A percentile compares a stretch with the other conserved stretches of the same genome.
phyloP scores from a whole-genome alignment of 2,888 invertebrate species.

The Ichneumoninae sp. region DNA sequence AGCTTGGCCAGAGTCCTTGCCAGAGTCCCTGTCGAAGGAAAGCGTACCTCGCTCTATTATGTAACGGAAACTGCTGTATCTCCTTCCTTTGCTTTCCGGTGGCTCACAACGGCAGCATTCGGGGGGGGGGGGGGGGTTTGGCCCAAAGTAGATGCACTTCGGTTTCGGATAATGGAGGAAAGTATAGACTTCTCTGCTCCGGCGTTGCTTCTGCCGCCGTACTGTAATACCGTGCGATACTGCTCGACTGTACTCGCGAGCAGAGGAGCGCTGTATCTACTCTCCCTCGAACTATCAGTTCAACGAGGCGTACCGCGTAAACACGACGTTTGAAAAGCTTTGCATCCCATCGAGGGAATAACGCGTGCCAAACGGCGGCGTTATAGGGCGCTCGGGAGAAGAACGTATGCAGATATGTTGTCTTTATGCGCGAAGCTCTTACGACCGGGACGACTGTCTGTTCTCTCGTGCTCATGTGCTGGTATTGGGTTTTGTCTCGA shows the following conservation, averaged over 20 bases:
- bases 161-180: constrained; percentile 60
- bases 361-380: constrained; percentile 49
- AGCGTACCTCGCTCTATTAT: constrained; percentile 47
- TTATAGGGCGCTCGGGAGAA: constrained; percentile 12
- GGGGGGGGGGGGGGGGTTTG: constrained; percentile 25
- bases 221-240: constrained; percentile 15
- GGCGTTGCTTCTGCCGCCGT: constrained; percentile 32
- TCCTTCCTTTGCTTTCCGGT: constrained; percentile 22
- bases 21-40: background rate
- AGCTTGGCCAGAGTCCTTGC: background rate
- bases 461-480: constrained; percentile 11
- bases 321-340: constrained; percentile 64
- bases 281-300: constrained; percentile 48
- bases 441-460: constrained; percentile 6
- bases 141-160: constrained; percentile 63
- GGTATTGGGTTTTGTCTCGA: constrained; percentile 38
- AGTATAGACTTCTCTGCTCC: constrained; percentile 50
- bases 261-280: constrained; percentile 23
- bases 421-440: constrained; percentile 36
- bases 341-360: constrained; percentile 48
- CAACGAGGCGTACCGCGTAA: constrained; percentile 65
- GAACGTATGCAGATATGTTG: constrained; percentile 1
- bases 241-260: constrained; percentile 33
- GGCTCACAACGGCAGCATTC: constrained; percentile 20
- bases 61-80: constrained; percentile 28